phyloP scores from a whole-genome alignment of 2,797 vertebrate species.

The Crenuchus spilurus region DNA sequence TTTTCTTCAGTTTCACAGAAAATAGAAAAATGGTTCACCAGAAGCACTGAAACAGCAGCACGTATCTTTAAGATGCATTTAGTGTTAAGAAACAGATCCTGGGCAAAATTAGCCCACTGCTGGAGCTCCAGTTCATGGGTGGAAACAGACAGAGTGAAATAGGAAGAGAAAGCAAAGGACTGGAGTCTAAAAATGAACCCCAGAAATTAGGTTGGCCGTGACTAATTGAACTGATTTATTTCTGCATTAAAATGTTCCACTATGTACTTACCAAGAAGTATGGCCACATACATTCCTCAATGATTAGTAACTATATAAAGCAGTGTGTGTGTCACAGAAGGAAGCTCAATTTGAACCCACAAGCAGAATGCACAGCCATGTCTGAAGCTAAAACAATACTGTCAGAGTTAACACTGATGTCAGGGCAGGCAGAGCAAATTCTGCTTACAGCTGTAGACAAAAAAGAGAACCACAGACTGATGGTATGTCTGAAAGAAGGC shows the following conservation, averaged over 20 bases:
- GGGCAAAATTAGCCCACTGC: neutral
- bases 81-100: neutral
- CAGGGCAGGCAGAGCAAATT: neutral
- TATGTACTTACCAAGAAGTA: constrained; percentile 26
- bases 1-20: neutral
- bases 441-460: neutral
- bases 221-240: constrained; percentile 50
- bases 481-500: constrained; percentile 4
- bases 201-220: constrained; percentile 8
- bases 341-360: neutral
- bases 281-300: constrained; percentile 37
- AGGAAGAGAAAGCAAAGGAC: neutral
- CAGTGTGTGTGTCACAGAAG: constrained; percentile 19
- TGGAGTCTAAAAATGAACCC: neutral
- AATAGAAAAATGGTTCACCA: neutral
- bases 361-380: neutral
- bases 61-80: neutral
- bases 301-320: constrained; percentile 49
- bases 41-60: neutral
- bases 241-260: constrained; percentile 37
- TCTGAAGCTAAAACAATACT: constrained; percentile 37
- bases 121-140: neutral
- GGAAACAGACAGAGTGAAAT: neutral
- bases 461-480: constrained; percentile 1
- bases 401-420: neutral